Evolutionary conservation across 30 jellyfish, hydroid and myxozoan genomes (phyloP).

Genomic region (Turritopsis rubra): DNA sequence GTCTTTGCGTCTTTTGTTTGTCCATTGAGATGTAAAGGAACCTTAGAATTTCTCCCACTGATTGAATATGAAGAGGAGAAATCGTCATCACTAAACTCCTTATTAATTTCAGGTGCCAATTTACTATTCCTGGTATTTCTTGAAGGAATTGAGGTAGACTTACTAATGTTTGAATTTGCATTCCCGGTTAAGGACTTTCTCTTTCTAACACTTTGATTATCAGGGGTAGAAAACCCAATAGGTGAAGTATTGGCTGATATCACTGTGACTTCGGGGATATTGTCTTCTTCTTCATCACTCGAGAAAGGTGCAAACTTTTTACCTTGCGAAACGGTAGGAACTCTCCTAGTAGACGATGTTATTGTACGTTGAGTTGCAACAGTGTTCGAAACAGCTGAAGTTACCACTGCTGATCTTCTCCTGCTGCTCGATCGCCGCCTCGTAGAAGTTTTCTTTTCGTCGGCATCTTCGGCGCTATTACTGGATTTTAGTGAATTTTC

Average conservation of each 20-base stretch:
- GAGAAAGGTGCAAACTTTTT: constrained; percentile 64
- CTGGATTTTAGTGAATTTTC: background rate
- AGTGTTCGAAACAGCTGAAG: background rate
- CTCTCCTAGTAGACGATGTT: background rate
- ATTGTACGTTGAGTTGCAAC: background rate
- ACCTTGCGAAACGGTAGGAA: background rate
- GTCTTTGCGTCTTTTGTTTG: background rate
- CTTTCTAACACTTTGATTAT: background rate
- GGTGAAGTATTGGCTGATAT: constrained; percentile 18
- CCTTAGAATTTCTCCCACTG: background rate
- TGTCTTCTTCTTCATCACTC: constrained; percentile 69
- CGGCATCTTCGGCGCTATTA: background rate
- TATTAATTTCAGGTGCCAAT: background rate
- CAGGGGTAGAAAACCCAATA: constrained; percentile 16
- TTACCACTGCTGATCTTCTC: background rate
- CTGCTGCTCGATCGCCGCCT: background rate
- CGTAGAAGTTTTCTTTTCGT: background rate
- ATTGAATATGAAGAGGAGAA: constrained; percentile 1
- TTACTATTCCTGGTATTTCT: background rate
- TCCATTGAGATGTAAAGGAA: constrained; percentile 7
- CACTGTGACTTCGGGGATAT: background rate
- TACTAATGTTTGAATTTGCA: background rate
- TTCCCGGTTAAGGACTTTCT: background rate
- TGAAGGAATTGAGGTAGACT: background rate
- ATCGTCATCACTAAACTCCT: constrained; percentile 37